Conservation (phyloP, 1,140 invertebrate species). For the Brachionus koreanus region DNA sequence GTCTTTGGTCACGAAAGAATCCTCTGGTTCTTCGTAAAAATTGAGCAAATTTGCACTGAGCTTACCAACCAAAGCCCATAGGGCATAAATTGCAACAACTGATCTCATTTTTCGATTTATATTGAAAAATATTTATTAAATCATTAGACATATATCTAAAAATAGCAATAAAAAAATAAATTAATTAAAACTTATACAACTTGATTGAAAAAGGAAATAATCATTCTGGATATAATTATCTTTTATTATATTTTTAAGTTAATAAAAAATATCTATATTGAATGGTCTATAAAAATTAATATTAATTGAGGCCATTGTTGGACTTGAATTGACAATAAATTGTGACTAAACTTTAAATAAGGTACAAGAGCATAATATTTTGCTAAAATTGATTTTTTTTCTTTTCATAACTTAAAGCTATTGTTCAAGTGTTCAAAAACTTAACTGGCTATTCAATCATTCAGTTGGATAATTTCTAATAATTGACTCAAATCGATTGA, state of each 20-base stretch:
- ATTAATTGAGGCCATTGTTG: background rate
- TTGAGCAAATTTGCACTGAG: background rate
- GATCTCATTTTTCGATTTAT: background rate
- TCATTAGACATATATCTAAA: constrained; percentile 1
- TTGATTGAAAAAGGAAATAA: background rate
- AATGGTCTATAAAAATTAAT: background rate
- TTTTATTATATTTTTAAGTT: background rate
- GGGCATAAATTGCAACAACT: background rate
- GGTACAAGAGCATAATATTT: background rate
- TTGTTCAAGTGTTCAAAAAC: background rate
- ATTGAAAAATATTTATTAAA: background rate
- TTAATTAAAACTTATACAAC: constrained; percentile 11
- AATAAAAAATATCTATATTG: background rate
- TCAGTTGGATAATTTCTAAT: background rate
- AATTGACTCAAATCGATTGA: background rate
- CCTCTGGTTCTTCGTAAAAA: constrained; percentile 17
- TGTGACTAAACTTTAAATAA: background rate
- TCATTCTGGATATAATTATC: background rate
- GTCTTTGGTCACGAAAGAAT: background rate
- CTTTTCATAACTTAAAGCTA: background rate
- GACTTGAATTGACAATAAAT: background rate
- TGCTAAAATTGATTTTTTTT: background rate
- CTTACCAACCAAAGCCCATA: background rate
- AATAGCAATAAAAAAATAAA: background rate
- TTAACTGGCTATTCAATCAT: background rate